Evolutionary conservation across 2,113 vertebrate genomes (phyloP), one percentile per base, ranked within the genome.

Genomic region (Scatophagus argus): DNA sequence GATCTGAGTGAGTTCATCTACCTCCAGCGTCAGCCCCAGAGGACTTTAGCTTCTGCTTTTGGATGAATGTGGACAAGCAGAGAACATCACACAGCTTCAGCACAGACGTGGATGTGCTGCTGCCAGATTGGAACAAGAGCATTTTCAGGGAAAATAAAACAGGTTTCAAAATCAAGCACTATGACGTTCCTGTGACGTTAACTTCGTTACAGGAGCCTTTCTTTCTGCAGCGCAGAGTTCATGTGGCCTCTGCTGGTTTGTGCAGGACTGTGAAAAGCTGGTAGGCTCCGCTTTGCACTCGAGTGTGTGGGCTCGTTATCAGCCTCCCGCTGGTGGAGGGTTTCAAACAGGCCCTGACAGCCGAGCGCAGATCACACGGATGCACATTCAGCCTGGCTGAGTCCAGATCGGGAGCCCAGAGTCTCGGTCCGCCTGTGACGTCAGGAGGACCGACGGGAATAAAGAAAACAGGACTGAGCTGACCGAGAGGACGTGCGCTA

Each of bases 311-410:
- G 8, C 27, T 74, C 34, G 44, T 38, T 62, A 80, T 83, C 61
- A 68, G 67, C 76, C 66, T 29, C 75, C 75, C 41, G 41, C 11
- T 54, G 71, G 36, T 0, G 69, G 31, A 41, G 27, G 10, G 3
- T 49, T 51, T 51, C 19, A 66, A n/a, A 73, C 61, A 41, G 44
- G 10, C 51, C 19, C 58, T 47, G 69, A n/a, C 32, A 39, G 74
- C 47, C 31, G 32, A 31, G 31, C 14, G 2, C 1, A 6, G 31
- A n/a, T 55, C 84, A 72, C 78, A 77, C 38, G 77, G 44, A 32
- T 61, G 65, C 59, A 32, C 38, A 14, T 41, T 56, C 55, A 51
- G 32, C 68, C 23, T 16, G 32, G 51, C n/a, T n/a, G n/a, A 59
- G 46, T n/a, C 68, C 58, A 74, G n/a, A 44, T n/a, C n/a, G n/a